These are phyloP conservation scores for Pangasius mekongensis DNA, from an alignment of 2,797 vertebrate species.

Conservation along the genomic window DNA sequence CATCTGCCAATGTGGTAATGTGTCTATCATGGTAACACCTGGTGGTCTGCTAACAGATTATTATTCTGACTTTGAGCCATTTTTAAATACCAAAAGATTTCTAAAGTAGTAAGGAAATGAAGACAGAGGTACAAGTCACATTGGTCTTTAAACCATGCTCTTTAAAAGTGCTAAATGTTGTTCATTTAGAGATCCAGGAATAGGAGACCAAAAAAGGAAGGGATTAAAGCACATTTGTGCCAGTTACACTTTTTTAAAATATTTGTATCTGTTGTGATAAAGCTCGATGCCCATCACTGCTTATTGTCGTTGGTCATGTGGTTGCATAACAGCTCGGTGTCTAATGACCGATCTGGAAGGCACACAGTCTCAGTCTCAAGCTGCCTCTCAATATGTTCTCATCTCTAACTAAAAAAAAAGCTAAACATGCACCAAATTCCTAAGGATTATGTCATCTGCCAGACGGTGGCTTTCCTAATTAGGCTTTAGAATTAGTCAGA, in stretches of 20 bases:
- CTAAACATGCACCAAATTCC: background rate
- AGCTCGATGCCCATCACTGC: background rate
- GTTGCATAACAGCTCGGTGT: background rate
- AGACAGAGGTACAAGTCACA: background rate
- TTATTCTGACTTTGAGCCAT: background rate
- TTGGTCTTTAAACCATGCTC: background rate
- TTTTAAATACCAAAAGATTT: background rate
- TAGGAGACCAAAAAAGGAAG: background rate
- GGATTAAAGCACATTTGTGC: too few species aligned
- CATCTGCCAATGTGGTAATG: background rate
- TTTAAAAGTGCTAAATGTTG: background rate
- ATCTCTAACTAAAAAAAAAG: slow-evolving; percentile 5
- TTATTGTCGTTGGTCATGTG: background rate
- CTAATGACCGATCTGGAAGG: slow-evolving; percentile 14
- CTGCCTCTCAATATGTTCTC: slow-evolving; percentile 28
- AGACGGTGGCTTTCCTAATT: background rate
- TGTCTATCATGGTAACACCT: background rate
- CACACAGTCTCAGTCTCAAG: background rate
- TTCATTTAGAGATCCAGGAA: background rate
- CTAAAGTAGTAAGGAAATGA: background rate
- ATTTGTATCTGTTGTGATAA: background rate
- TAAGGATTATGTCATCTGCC: slow-evolving; percentile 9
- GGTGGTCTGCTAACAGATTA: background rate
- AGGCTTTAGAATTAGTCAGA: background rate
- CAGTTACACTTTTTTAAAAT: background rate